phyloP scores from a whole-genome alignment of 1,140 invertebrate genomes.

The Chrysomallon squamiferum region DNA sequence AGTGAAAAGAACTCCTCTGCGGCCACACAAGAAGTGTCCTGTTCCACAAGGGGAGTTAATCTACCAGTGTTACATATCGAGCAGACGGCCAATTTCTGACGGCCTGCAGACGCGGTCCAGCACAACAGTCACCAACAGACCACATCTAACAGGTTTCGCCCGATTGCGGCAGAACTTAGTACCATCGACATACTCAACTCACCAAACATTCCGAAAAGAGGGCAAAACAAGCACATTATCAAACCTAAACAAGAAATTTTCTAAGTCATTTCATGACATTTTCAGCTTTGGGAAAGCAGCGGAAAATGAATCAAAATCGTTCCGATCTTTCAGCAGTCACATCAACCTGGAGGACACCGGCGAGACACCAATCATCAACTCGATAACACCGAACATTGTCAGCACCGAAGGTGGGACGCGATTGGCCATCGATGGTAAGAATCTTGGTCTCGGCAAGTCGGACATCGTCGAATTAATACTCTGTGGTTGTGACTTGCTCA shows the following conservation, averaged over 20 bases:
- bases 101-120: constrained; percentile 25
- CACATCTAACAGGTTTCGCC: constrained; percentile 35
- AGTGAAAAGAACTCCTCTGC: constrained; percentile 36
- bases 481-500: constrained; percentile 51
- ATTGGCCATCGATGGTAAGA: constrained; percentile 46
- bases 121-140: neutral
- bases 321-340: constrained; percentile 36
- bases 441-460: constrained; percentile 50
- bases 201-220: constrained; percentile 21
- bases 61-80: constrained; percentile 56
- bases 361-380: constrained; percentile 44
- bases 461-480: constrained; percentile 55
- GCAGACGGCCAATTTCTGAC: constrained; percentile 26
- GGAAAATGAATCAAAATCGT: constrained; percentile 9
- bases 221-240: constrained; percentile 39
- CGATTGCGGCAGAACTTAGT: constrained; percentile 31
- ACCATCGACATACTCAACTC: constrained; percentile 12
- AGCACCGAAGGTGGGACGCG: constrained; percentile 46
- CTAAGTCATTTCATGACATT: constrained; percentile 53
- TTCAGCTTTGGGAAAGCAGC: constrained; percentile 39
- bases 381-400: constrained; percentile 49
- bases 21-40: constrained; percentile 55
- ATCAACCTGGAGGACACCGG: constrained; percentile 35
- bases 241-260: constrained; percentile 53
- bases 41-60: constrained; percentile 52